Evolutionary conservation across 2,113 vertebrate genomes (phyloP).

Genomic region (Phaethon lepturus): DNA sequence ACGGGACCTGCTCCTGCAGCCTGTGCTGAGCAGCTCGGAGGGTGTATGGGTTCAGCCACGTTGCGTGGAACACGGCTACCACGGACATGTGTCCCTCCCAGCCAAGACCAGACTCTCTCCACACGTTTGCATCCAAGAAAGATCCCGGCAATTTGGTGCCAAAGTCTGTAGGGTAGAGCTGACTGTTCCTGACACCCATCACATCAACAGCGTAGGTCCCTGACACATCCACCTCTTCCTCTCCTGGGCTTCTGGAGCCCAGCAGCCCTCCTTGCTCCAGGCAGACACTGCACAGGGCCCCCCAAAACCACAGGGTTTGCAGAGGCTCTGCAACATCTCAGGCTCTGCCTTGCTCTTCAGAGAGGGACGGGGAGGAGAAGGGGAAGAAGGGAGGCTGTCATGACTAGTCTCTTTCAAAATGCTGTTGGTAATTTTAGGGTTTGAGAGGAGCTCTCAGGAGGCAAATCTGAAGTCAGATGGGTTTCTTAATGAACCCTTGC

Average conservation of each 20-base stretch:
- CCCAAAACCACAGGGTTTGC: accelerated
- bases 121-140: neutral
- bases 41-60: accelerated
- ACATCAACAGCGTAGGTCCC: accelerated
- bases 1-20: neutral
- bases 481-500: neutral
- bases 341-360: neutral
- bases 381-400: neutral
- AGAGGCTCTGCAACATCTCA: neutral
- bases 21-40: neutral
- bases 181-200: neutral
- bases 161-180: neutral
- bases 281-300: neutral
- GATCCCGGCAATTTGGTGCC: neutral
- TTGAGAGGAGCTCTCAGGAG: neutral
- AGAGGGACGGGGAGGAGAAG: neutral
- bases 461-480: neutral
- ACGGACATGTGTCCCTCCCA: accelerated
- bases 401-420: neutral
- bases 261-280: neutral
- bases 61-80: accelerated
- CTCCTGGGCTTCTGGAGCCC: neutral
- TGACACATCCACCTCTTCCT: neutral
- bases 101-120: neutral
- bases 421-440: neutral